Conservation (phyloP, 2,888 invertebrate species). For the Lycia hirtaria region DNA sequence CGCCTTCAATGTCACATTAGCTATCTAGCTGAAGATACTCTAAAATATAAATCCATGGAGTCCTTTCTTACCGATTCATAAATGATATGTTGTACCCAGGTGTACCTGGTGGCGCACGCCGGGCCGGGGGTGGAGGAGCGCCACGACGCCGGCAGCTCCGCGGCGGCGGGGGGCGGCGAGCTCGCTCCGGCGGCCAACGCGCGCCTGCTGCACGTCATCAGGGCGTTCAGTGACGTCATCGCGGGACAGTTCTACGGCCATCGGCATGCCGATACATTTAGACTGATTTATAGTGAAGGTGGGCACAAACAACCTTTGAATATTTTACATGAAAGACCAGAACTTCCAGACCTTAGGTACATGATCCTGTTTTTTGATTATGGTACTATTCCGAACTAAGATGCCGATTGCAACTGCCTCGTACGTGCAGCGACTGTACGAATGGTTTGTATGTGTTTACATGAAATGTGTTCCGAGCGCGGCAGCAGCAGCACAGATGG, state of each 20-base stretch:
- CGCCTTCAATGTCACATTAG: too few species aligned
- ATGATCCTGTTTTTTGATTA: too few species aligned
- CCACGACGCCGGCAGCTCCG: constrained; percentile 88
- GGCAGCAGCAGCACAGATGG: too few species aligned
- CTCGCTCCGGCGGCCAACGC: constrained; percentile 90
- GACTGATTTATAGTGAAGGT: constrained; percentile 91
- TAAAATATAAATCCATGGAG: too few species aligned
- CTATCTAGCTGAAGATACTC: too few species aligned
- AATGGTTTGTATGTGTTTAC: too few species aligned
- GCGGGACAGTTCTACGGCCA: constrained; percentile 97
- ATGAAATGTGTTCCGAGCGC: too few species aligned
- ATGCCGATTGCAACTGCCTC: too few species aligned
- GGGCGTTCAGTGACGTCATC: constrained; percentile 92
- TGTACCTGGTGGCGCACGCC: constrained; percentile 95
- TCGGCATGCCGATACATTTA: constrained; percentile 95
- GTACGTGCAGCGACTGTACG: too few species aligned
- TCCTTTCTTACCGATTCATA: too few species aligned
- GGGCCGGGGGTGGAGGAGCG: constrained; percentile 96
- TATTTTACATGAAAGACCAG: constrained; percentile 39
- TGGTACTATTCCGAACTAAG: too few species aligned
- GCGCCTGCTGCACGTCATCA: constrained; percentile 90
- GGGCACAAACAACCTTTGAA: constrained; percentile 61
- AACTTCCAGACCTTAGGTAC: too few species aligned
- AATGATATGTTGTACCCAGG: constrained; percentile 83
- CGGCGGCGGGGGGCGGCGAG: constrained; percentile 83